A percentile compares a stretch with the other conserved stretches of the same genome.
Conservation (phyloP, 2,113 vertebrate species). For the Nothocercus nigrocapillus region DNA sequence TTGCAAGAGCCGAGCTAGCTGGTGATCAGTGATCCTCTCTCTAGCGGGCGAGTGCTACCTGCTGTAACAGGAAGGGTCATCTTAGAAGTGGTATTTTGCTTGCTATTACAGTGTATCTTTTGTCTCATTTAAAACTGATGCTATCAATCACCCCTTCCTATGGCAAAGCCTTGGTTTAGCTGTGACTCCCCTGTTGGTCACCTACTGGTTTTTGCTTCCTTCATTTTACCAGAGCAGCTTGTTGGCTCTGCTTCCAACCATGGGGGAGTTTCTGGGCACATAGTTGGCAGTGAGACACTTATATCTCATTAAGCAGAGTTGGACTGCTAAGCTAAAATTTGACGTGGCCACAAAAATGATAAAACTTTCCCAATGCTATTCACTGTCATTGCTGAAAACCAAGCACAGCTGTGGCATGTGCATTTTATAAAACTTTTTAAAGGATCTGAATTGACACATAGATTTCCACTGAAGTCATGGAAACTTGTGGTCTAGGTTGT, state of each 20-base stretch:
- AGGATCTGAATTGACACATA: fast-evolving
- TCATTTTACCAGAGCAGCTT: not conserved
- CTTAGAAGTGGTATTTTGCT: not conserved
- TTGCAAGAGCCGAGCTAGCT: not conserved
- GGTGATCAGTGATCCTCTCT: not conserved
- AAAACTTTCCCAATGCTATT: not conserved
- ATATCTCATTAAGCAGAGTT: conserved; percentile 13
- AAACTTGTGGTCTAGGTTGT: not conserved
- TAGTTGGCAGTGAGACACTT: not conserved
- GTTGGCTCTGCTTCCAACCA: not conserved
- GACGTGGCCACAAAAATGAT: not conserved
- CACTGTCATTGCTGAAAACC: not conserved
- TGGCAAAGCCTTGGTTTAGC: not conserved
- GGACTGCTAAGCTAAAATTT: not conserved
- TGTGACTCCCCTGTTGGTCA: not conserved
- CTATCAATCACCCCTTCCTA: not conserved
- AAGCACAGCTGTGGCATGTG: not conserved
- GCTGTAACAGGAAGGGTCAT: not conserved
- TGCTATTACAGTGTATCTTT: not conserved
- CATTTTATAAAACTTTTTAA: not conserved
- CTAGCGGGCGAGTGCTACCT: not conserved
- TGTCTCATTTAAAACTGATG: not conserved
- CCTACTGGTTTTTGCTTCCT: not conserved
- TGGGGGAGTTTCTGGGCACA: not conserved
- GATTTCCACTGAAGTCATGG: not conserved